Percentiles rank a stretch among this genome's conserved stretches.
phyloP scores from a whole-genome alignment of 2,888 invertebrate genomes.

The Gnatocerus cornutus region DNA sequence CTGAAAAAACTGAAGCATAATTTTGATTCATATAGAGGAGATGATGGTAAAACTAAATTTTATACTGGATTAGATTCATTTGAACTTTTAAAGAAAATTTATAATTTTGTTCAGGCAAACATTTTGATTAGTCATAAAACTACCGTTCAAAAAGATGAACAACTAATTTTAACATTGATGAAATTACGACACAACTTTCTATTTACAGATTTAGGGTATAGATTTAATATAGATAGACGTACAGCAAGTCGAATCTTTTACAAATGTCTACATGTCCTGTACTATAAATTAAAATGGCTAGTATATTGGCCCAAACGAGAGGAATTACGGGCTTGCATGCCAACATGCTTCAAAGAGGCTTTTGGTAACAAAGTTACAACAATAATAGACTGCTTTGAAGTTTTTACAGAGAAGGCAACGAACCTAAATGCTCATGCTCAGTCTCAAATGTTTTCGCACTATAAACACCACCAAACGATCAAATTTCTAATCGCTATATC shows the following conservation, averaged over 20 bases:
- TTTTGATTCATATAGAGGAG: no score
- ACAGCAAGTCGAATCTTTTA: slow-evolving; percentile 6
- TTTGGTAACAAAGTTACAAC: not conserved
- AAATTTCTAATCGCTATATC: slow-evolving; percentile 1
- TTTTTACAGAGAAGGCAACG: not conserved
- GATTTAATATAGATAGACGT: slow-evolving; percentile 6
- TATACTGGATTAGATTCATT: no score
- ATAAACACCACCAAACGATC: slow-evolving; percentile 3
- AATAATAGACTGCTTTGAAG: slow-evolving; percentile 11
- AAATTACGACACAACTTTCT: not conserved
- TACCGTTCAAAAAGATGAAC: slow-evolving; percentile 3
- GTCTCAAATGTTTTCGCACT: not conserved
- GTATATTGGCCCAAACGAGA: not conserved
- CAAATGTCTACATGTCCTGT: not conserved
- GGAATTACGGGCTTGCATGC: not conserved
- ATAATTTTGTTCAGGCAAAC: no score
- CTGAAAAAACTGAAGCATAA: no score
- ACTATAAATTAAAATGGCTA: not conserved
- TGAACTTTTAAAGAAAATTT: no score
- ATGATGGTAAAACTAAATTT: no score
- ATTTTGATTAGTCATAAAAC: no score
- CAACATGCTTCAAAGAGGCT: not conserved
- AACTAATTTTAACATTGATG: slow-evolving; percentile 6
- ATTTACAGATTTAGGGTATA: slow-evolving; percentile 3
- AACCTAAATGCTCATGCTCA: not conserved